Evolutionary conservation across 2,113 vertebrate species (phyloP).

Genomic region (Carollia perspicillata): DNA sequence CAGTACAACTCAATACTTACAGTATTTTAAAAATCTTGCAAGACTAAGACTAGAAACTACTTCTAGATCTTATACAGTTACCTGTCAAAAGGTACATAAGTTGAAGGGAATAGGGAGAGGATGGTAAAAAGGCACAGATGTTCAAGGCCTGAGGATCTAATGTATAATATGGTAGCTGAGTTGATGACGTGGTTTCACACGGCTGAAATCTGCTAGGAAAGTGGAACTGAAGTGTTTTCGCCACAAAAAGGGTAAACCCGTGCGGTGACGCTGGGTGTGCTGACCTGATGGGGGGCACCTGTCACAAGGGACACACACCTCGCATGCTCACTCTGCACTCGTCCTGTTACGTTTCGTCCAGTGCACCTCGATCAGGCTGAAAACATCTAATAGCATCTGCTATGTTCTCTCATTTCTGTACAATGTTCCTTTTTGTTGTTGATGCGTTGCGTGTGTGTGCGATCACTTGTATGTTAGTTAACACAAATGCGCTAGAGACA

Average conservation of each 20-base stretch:
- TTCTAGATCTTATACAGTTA: constrained; percentile 13
- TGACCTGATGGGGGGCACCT: neutral
- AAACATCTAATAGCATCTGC: neutral
- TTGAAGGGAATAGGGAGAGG: neutral
- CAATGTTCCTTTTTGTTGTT: neutral
- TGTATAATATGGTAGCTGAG: neutral
- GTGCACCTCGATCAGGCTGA: neutral
- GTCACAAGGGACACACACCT: neutral
- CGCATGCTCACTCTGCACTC: neutral
- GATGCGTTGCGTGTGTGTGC: neutral
- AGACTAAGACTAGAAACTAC: constrained; percentile 16
- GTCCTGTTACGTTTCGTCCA: neutral
- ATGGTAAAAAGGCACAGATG: neutral
- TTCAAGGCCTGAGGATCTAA: neutral
- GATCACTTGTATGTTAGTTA: neutral
- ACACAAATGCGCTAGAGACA: neutral
- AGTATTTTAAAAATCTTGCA: neutral
- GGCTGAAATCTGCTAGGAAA: neutral
- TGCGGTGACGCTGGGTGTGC: neutral
- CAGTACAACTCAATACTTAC: neutral
- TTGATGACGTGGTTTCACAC: neutral
- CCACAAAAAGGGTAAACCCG: neutral
- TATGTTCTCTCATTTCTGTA: neutral
- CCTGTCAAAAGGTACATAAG: neutral
- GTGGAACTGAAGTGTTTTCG: neutral